Base-by-base conservation (phyloP, 1,140 invertebrate genomes). In the Drosophila ficusphila region DNA sequence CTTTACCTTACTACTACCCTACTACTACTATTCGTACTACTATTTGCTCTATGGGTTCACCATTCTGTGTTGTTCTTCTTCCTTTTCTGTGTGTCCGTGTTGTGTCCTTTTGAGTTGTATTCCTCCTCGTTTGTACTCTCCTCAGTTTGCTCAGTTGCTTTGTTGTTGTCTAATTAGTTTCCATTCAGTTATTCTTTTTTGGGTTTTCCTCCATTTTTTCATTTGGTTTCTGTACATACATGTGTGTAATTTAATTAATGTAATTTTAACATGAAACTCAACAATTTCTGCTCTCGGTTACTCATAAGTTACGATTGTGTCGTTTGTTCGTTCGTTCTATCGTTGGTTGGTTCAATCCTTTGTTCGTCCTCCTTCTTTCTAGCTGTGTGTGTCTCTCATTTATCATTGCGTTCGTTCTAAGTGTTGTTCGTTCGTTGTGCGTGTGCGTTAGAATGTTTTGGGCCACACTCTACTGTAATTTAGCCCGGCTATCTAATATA, bases 201-300 rank as follows among this genome's bases (percentile, higher is more conserved):
- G 36, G 36, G 33, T 44, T 25, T 42, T 34, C 49, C 54, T 52
- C n/a, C 41, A 21, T 51, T n/a, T n/a, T n/a, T n/a, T n/a, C 57
- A 18, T 39, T 38, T 48, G 11, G 44, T 12, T 5, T 38, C 25
- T 58, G 57, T 60, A 78, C 48, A 53, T 76, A 85, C 53, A 73
- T 88, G 76, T 88, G 77, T 88, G 70, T 79, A 79, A 72, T 76
- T 88, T 79, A 79, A 89, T 88, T 88, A 89, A 88, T 88, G 76
- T 85, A 86, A 89, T 89, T 90, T 85, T 46, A 79, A 89, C 85
- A 89, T 83, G 86, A 90, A 90, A 90, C 88, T 82, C 79, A 88
- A 90, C 88, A 90, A 90, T 90, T 90, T 90, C 81, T 86, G 86
- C 78, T 76, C 76, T 81, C 67, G 72, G 81, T 85, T 86, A 53